Conservation (phyloP, 2,113 vertebrate genomes). For the Arothron firmamentum region DNA sequence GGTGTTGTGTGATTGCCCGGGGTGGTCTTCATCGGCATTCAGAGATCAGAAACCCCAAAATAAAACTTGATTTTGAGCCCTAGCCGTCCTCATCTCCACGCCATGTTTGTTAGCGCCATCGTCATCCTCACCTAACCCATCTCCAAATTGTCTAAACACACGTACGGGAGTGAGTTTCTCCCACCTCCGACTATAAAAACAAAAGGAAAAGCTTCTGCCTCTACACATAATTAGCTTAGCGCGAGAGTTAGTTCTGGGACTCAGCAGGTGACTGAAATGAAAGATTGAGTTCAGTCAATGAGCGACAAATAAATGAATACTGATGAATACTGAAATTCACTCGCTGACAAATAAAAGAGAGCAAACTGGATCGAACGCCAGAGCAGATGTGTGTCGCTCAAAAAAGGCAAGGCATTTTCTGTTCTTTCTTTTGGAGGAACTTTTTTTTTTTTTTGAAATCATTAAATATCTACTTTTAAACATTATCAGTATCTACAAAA, state of each 20-base stretch:
- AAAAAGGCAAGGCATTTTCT: constrained; percentile 90
- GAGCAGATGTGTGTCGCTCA: constrained; percentile 73
- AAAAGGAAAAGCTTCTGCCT: constrained; percentile 32
- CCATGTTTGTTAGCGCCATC: background rate
- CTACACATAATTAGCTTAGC: constrained; percentile 47
- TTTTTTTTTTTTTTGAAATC: constrained; percentile 41
- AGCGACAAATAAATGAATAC: constrained; percentile 16
- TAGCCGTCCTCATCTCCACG: constrained; percentile 11
- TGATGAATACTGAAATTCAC: constrained; percentile 30
- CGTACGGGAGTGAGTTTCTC: constrained; percentile 6
- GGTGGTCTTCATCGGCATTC: constrained; percentile 3
- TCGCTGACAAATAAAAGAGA: constrained; percentile 32
- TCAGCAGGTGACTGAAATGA: constrained; percentile 53
- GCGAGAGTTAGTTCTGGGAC: constrained; percentile 24
- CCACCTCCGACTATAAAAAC: constrained; percentile 21
- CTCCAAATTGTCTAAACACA: constrained; percentile 24
- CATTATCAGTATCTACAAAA: constrained; percentile 91
- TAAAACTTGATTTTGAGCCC: constrained; percentile 35
- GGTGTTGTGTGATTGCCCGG: constrained; percentile 5
- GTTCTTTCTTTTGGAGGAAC: constrained; percentile 69
- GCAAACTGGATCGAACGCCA: constrained; percentile 61
- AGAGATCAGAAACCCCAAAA: constrained; percentile 5
- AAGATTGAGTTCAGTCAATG: constrained; percentile 33
- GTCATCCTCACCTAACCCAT: constrained; percentile 27
- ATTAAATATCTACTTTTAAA: constrained; percentile 84